Base-by-base conservation (phyloP, 2,888 invertebrate species). In the Tetragonisca angustula region DNA sequence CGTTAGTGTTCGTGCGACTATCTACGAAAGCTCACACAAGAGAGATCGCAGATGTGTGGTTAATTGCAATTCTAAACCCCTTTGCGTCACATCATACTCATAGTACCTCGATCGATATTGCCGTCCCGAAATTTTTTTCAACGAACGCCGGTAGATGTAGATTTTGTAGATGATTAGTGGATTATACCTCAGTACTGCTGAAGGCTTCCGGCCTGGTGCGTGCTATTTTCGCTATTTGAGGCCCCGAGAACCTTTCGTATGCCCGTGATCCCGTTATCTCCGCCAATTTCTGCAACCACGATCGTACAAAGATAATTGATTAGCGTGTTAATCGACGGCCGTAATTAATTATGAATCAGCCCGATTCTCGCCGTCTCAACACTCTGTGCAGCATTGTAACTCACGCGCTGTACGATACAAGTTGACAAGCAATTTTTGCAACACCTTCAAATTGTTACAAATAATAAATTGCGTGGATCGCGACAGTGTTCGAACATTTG, bases 241-340 rank as follows among this genome's bases (percentile, higher is more conserved):
- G 96, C 4, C 98, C 99, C 0, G 99, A 99, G 95, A 99, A 99
- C 78, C 98, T 95, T 94, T 98, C 98, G 95, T 97, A 98, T 0
- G 97, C 98, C 83, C 97, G 95, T 0, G 98, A 98, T 0, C 98
- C 98, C 11, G 98, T 98, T 73, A 98, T 96, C 92, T 96, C 95
- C 0, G 98, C 96, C 78, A 98, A 94, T 95, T 96, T 96, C 98
- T 97, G 92, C 67, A 94, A 94, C 76, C 84, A 79, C 15, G 13
- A 21, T 50, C 56, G 19, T 32, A 54, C 62, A 6, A 62, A 4
- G 11, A 69, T 69, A 81, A 81, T 81, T 27, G 64, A 73, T 80
- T 27, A 64, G 24, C 21, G 21, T 43, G 5, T 70, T 52, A 69
- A 81, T 67, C 65, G 21, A 15, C 11, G 43, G 11, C 62, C 13